A percentile compares a stretch with the other conserved stretches of the same genome.
These are phyloP conservation scores for Andrena flavipes DNA, from an alignment of 2,888 invertebrate genomes.

Conservation along the genomic window DNA sequence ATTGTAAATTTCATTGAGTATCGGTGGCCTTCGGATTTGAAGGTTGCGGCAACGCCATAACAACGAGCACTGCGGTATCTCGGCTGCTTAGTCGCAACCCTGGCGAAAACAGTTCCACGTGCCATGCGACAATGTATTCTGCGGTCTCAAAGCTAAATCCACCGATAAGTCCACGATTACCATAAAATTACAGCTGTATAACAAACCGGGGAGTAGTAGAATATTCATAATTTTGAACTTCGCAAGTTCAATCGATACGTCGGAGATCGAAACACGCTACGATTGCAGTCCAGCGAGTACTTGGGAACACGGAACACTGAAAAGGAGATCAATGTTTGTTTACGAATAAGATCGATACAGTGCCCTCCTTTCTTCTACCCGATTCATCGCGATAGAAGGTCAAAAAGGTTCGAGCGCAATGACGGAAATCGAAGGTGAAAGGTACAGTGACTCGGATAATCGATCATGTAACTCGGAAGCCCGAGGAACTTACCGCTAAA, in stretches of 20 bases:
- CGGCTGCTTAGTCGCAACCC: constrained; percentile 27
- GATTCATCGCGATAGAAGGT: background rate
- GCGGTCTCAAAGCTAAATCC: background rate
- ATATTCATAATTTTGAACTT: background rate
- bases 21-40: constrained; percentile 36
- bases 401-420: background rate
- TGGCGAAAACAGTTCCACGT: constrained; percentile 28
- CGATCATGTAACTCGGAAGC: background rate
- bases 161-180: background rate
- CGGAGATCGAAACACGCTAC: background rate
- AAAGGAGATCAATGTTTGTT: background rate
- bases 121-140: background rate
- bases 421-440: background rate
- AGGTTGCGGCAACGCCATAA: constrained; percentile 40
- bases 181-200: background rate
- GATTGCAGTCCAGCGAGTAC: background rate
- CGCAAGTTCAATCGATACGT: background rate
- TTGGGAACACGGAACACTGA: background rate
- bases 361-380: background rate
- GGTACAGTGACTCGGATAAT: background rate
- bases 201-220: background rate
- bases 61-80: constrained; percentile 46
- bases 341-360: background rate
- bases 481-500: background rate
- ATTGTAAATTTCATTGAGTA: constrained; percentile 47